Base-by-base conservation (phyloP, 92 coral and sea anemone genomes). In the Micromussa lordhowensis region DNA sequence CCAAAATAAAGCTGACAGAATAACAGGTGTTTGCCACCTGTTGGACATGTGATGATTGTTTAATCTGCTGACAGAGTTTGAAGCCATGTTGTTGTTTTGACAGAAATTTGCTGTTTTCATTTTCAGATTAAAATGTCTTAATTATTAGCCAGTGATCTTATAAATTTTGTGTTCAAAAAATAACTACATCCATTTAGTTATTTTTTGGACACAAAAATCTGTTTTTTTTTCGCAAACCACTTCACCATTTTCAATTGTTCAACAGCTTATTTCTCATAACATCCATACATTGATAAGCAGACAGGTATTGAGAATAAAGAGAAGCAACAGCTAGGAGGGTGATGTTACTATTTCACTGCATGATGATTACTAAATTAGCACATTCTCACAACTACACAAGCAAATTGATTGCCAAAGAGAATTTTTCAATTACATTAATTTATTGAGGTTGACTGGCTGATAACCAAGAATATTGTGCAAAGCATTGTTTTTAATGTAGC, bases 11-110 rank as follows among this genome's bases (percentile, higher is more conserved):
- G 12, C 80, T 84, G 88, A 84, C 81, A 57, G 3, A 34, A 22
- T 13, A 74, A 36, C 88, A 84, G 88, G 88, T 84, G 88, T 5
- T n/a, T 29, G 78, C 18, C 88, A 84, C 88, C 88, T 84, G 88
- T 58, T 84, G 36, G 11, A 61, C 51, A 2, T 74, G 71, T 72
- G 4, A 17, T 84, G 88, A 55, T 44, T 84, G 55, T 35, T 84
- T 73, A 74, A 35, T 24, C 19, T 84, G 81, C 35, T 84, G 74
- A 84, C 59, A 55, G 54, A 72, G 58, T 72, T 55, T 55, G 17
- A 54, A 57, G 49, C 68, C 81, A 34, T 16, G 58, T 28, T 66
- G 4, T 68, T 28, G 15, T 48, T 79, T 29, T 64, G 44, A 8
- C 16, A 44, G 13, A 78, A 51, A n/a, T 18, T 18, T 9, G 17